Percentiles rank a stretch among this genome's conserved stretches.
These are phyloP conservation scores for Plectus sambesii DNA, from an alignment of 1,140 invertebrate species.

Conservation along the genomic window DNA sequence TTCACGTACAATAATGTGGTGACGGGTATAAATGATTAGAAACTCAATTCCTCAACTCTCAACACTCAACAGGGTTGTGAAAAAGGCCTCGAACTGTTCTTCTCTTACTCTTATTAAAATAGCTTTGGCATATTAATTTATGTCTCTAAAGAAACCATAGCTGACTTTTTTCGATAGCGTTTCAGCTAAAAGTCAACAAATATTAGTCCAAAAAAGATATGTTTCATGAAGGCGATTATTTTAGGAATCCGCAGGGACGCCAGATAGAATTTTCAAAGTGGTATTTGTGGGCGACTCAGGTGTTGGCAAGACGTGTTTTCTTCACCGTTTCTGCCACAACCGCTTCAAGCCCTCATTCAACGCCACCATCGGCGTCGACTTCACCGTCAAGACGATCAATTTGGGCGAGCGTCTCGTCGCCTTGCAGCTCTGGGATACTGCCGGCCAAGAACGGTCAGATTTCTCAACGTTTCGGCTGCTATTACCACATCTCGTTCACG, in stretches of 20 bases:
- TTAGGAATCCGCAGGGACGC: constrained; percentile 33
- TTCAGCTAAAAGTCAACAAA: too few species aligned
- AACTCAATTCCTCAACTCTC: too few species aligned
- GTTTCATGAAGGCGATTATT: too few species aligned
- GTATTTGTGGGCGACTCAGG: constrained; percentile 56
- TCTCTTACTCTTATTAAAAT: too few species aligned
- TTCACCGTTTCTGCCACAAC: constrained; percentile 52
- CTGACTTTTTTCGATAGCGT: too few species aligned
- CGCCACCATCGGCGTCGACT: constrained; percentile 56
- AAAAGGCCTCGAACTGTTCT: too few species aligned
- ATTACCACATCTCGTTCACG: neutral
- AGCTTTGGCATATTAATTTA: too few species aligned
- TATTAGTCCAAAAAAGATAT: too few species aligned
- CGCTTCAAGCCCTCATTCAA: constrained; percentile 51
- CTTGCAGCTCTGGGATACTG: constrained; percentile 56
- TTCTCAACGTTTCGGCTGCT: neutral
- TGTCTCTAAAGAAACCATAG: too few species aligned
- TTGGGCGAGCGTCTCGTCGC: constrained; percentile 50
- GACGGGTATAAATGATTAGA: too few species aligned
- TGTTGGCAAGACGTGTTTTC: constrained; percentile 56
- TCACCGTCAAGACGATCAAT: constrained; percentile 52
- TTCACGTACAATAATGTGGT: too few species aligned
- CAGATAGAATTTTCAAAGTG: constrained; percentile 54
- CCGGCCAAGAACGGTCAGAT: constrained; percentile 52
- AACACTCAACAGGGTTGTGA: too few species aligned